Evolutionary conservation across 2,888 invertebrate genomes (phyloP).

Genomic region (Drosophila prolongata): DNA sequence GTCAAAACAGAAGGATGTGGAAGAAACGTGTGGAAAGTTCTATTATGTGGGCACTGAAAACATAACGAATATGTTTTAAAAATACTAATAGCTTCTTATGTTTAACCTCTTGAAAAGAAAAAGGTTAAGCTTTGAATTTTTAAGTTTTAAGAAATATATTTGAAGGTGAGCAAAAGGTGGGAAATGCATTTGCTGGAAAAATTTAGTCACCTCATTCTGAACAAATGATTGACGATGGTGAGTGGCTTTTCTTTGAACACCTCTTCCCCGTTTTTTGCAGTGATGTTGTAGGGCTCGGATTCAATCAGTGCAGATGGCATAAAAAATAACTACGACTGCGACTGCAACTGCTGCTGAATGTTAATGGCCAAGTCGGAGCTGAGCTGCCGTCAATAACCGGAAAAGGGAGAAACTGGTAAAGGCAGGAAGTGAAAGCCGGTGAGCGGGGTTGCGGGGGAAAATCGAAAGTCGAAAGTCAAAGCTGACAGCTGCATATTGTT

Average conservation of each 20-base stretch:
- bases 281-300: slow-evolving; percentile 2
- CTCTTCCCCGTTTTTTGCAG: neutral
- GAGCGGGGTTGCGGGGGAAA: no score
- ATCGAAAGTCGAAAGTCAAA: neutral
- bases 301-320: slow-evolving; percentile 30
- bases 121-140: no score
- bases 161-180: no score
- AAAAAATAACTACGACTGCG: slow-evolving; percentile 1
- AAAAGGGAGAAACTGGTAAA: neutral
- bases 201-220: no score
- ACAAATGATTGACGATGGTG: no score
- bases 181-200: no score
- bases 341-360: slow-evolving; percentile 16
- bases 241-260: no score
- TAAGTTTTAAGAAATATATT: no score
- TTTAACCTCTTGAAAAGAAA: no score
- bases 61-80: no score
- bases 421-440: neutral
- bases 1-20: neutral
- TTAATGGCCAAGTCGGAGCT: slow-evolving; percentile 19
- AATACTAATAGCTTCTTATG: no score
- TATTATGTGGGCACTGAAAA: neutral
- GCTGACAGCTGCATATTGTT: slow-evolving; percentile 15
- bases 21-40: neutral
- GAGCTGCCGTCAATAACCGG: slow-evolving; percentile 11